These are phyloP conservation scores for Panorpa germanica DNA, from an alignment of 2,888 invertebrate genomes.

Conservation along the genomic window DNA sequence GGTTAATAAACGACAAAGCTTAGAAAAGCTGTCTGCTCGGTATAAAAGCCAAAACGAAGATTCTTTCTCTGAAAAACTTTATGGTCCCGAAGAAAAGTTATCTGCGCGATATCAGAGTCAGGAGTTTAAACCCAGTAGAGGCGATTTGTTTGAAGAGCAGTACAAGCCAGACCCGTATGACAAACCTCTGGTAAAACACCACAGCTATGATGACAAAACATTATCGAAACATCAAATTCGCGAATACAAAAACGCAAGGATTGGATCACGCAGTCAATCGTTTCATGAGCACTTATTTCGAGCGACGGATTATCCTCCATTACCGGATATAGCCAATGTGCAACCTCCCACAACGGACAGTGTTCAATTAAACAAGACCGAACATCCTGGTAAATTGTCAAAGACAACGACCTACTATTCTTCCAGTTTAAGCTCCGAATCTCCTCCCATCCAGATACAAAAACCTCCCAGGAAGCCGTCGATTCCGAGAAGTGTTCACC, in stretches of 20 bases:
- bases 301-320: conserved; percentile 31
- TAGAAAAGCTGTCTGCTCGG: conserved; percentile 30
- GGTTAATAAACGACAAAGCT: conserved; percentile 22
- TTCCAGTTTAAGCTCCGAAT: conserved; percentile 54
- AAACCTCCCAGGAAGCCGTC: conserved; percentile 46
- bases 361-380: conserved; percentile 10
- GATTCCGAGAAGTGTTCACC: conserved; percentile 34
- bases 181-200: conserved; percentile 39
- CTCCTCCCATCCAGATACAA: conserved; percentile 45
- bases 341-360: conserved; percentile 17
- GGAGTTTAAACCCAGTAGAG: conserved; percentile 32
- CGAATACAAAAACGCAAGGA: conserved; percentile 37
- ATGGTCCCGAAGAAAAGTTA: conserved; percentile 39
- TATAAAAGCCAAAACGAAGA: conserved; percentile 40
- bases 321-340: conserved; percentile 23
- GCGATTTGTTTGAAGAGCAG: conserved; percentile 23
- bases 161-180: conserved; percentile 30
- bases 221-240: conserved; percentile 41
- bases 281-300: conserved; percentile 41
- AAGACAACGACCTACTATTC: conserved; percentile 60
- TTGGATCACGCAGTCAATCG: conserved; percentile 40
- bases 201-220: conserved; percentile 44
- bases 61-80: conserved; percentile 36
- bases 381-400: conserved; percentile 29
- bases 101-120: conserved; percentile 45